A percentile compares a stretch with the other conserved stretches of the same genome.
phyloP scores from a whole-genome alignment of 2,797 vertebrate genomes.

The Sebastes minor region DNA sequence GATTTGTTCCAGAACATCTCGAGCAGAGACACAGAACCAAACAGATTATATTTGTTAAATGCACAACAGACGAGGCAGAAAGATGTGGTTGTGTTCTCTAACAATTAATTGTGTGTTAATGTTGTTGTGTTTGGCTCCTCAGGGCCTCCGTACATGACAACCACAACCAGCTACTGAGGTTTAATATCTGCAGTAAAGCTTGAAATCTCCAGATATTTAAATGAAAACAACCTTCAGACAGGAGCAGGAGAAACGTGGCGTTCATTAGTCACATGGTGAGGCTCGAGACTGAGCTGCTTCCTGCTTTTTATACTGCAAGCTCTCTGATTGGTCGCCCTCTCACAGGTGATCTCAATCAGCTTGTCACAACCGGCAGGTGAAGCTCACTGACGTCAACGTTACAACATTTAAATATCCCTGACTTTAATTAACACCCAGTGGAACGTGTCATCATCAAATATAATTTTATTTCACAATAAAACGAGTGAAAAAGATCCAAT shows the following conservation, averaged over 20 bases:
- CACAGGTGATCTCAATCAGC: not conserved
- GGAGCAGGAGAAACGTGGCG: not conserved
- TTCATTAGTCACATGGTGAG: not conserved
- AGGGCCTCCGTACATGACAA: not conserved
- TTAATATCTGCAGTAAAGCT: not conserved
- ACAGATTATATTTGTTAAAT: not conserved
- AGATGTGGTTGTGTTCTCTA: not conserved
- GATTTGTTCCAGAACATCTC: too few relatives aligned
- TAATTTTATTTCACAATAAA: not conserved
- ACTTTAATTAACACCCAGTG: slow-evolving; percentile 8
- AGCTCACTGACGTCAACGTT: not conserved
- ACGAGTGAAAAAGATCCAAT: not conserved
- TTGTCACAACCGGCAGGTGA: not conserved
- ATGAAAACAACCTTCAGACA: not conserved
- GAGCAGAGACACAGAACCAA: not conserved
- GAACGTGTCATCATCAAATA: not conserved
- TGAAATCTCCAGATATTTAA: too few relatives aligned
- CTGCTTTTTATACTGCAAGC: not conserved
- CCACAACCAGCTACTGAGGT: not conserved
- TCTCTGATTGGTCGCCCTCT: not conserved
- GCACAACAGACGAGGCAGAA: not conserved
- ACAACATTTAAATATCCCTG: not conserved
- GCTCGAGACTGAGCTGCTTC: not conserved
- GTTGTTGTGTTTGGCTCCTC: not conserved
- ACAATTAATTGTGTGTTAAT: not conserved